Base-by-base conservation (phyloP, 2,797 vertebrate species). In the Alcedo quadribrachys region DNA sequence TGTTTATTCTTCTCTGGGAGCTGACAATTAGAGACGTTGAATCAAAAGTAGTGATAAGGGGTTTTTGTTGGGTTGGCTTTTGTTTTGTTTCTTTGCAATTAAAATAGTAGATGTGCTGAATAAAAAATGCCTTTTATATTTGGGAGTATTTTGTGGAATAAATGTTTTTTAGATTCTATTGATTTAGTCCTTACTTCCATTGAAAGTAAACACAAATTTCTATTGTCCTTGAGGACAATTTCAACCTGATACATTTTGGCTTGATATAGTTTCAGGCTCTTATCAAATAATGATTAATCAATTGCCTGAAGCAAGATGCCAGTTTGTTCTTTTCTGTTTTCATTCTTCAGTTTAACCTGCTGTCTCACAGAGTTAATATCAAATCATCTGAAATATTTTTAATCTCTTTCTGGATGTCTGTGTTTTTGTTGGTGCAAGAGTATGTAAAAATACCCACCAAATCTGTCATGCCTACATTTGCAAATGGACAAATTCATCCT, bases 251-350 rank as follows among this genome's bases (percentile, higher is more conserved):
- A 43, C 1, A 7, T 81, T 68, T 85, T 78, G 8, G n/a, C 37
- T 84, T 87, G 33, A 33, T 63, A 28, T 5, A 4, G 12, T 67
- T 78, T 55, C 73, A 57, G 46, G 18, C 67, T 78, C 62, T 81
- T 94, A 78, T 58, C 62, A 79, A 81, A 51, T 81, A 60, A 78
- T 28, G 70, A 62, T 89, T 83, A 48, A 81, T 85, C 51, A 83
- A 20, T 33, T 83, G 55, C 77, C 60, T 86, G 77, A 68, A 88
- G 69, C 32, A 30, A 67, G 53, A n/a, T 61, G 35, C 28, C 43
- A 46, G 7, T 85, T 94, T 76, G 24, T 70, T 86, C 45, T 85
- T 55, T 89, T 28, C 24, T 57, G 28, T 5, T 81, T 71, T 19
- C 28, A 33, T 51, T 83, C 54, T 57, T 67, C 25, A 22, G 57